Evolutionary conservation across 2,797 vertebrate species (phyloP).

Genomic region (Eurystomus glaucurus): DNA sequence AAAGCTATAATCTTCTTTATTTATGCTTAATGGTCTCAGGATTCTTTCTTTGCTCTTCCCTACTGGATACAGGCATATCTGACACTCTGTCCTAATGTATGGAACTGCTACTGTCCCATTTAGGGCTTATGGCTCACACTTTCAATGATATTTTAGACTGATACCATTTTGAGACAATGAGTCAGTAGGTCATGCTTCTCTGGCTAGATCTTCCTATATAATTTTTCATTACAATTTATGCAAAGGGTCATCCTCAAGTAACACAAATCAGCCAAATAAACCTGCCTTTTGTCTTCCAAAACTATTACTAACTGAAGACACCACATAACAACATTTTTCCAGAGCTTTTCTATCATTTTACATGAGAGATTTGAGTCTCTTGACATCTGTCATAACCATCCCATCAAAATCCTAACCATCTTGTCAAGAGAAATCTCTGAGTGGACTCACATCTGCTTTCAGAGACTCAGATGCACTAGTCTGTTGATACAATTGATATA

Average conservation of each 20-base stretch:
- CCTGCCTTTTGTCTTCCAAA: neutral
- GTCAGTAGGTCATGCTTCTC: constrained; percentile 37
- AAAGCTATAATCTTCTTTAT: neutral
- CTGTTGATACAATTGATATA: constrained; percentile 52
- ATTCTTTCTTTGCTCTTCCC: neutral
- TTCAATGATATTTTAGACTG: constrained; percentile 49
- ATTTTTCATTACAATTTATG: constrained; percentile 18
- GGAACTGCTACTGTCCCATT: neutral
- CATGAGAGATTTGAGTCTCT: neutral
- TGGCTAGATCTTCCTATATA: neutral
- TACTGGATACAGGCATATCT: neutral
- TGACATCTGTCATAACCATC: neutral
- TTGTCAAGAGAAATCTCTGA: neutral
- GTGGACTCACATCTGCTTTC: neutral
- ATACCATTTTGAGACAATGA: constrained; percentile 43
- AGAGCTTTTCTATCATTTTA: neutral
- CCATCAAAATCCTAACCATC: neutral
- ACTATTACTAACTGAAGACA: neutral
- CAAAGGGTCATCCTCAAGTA: neutral
- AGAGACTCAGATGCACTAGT: neutral
- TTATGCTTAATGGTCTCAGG: neutral
- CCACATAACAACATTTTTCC: neutral
- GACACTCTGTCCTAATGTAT: neutral
- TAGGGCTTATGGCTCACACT: neutral
- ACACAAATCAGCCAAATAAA: constrained; percentile 27